A percentile compares a stretch with the other conserved stretches of the same genome.
These are phyloP conservation scores for Bedellia somnulentella DNA, from an alignment of 2,888 invertebrate genomes.

Conservation along the genomic window DNA sequence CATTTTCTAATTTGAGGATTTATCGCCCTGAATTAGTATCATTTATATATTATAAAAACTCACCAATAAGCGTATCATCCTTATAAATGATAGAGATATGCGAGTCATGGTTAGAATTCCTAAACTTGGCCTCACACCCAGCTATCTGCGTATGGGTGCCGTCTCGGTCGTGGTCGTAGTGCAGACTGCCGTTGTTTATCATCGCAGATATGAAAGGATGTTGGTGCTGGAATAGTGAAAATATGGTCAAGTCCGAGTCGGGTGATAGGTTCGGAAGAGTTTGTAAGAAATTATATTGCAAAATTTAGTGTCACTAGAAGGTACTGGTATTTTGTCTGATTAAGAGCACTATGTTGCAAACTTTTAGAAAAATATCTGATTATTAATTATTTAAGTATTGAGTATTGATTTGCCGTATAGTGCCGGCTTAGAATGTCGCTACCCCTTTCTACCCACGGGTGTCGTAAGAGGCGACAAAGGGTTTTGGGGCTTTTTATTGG, in stretches of 20 bases:
- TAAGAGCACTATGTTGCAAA: too few species aligned
- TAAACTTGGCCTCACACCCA: slow-evolving; percentile 95
- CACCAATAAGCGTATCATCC: slow-evolving; percentile 84
- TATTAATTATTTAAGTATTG: too few species aligned
- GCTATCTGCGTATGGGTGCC: slow-evolving; percentile 97
- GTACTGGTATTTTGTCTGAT: too few species aligned
- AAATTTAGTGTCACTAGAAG: background rate
- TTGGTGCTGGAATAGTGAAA: slow-evolving; percentile 71
- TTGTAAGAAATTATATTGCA: background rate
- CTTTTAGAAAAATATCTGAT: too few species aligned
- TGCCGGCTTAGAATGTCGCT: too few species aligned
- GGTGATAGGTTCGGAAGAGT: background rate
- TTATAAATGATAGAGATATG: slow-evolving; percentile 89
- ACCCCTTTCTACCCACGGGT: too few species aligned
- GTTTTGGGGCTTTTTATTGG: too few species aligned
- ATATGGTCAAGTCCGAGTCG: background rate
- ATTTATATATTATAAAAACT: slow-evolving; percentile 12
- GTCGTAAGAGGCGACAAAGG: too few species aligned
- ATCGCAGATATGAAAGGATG: slow-evolving; percentile 98
- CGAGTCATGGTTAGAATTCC: slow-evolving; percentile 89
- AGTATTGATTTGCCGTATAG: too few species aligned
- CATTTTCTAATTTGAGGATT: too few species aligned
- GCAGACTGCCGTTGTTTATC: slow-evolving; percentile 93
- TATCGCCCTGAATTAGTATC: slow-evolving; percentile 81
- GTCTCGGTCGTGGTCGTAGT: slow-evolving; percentile 98